Base-by-base conservation (phyloP, 2,113 vertebrate genomes). In the Aptenodytes forsteri region DNA sequence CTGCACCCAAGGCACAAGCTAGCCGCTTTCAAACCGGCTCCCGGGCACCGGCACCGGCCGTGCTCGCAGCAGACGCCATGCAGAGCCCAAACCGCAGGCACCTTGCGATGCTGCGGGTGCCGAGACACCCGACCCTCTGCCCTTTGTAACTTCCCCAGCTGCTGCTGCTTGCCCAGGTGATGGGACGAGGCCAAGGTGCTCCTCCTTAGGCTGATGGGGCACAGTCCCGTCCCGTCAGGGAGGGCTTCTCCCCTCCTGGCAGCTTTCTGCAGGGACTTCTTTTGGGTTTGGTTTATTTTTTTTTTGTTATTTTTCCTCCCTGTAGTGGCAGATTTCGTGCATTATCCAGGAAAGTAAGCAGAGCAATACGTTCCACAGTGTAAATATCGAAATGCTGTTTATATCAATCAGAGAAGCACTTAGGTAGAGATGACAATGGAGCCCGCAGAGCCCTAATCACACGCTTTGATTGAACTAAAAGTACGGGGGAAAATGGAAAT, bases 81-180 rank as follows among this genome's bases (percentile, higher is more conserved):
- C 0, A 23, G 11, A 32, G 7, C 20, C 52, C 20, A 16, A 27
- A 13, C 2, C 40, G 32, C 11, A 1, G 38, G 2, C 2, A 2
- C 34, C 19, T 0, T 0, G 2, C 30, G 6, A 0, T 0, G 1
- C 59, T n/a, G 6, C 5, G 3, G 4, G 5, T 2, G 8, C 38
- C 2, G 2, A 1, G 0, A 5, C 6, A 16, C 42, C 42, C 42
- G 6, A 1, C 16, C 49, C 9, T 0, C 1, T 6, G 8, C 38
- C 87, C 20, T 87, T 87, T 85, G 32, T 59, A 36, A 64, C 9
- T 17, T 79, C 27, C 30, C 70, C 59, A 54, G 34, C 13, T 20
- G 34, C 7, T 6, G 49, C 52, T 7, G 34, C 34, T 30, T 16
- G 10, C 13, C 27, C 47, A 29, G 81, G 23, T 52, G 52, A 32